Base-by-base conservation (phyloP, 1,140 invertebrate genomes). In the Achatina immaculata region DNA sequence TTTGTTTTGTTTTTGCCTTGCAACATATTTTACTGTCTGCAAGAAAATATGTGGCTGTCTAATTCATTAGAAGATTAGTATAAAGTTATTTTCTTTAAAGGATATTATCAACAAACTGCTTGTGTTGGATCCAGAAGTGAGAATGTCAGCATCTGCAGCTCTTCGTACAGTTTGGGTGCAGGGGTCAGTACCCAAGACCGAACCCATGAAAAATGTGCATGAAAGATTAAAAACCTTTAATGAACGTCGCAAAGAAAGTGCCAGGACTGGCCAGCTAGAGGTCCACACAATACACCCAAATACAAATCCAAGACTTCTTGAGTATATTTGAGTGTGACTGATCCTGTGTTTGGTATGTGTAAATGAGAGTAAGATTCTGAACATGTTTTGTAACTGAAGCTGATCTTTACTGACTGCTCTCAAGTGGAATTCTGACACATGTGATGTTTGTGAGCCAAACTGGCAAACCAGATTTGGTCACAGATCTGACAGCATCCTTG, bases 261-360 rank as follows among this genome's bases (percentile, higher is more conserved):
- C 28, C 9, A 31, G 9, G 16, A 62, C n/a, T 6, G 28, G 28
- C n/a, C 58, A 28, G 28, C 58, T 62, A 2, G 58, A 62, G 11
- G 58, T 62, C 4, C 58, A 62, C 16, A 62, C 58, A 62, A 62
- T 62, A 31, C 58, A 62, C 58, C 58, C 58, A 62, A 62, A 62
- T 62, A 62, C 58, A 34, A 62, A 62, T 28, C 58, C 58, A 2
- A 62, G 58, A 62, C 31, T 62, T 62, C 21, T 62, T n/a, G 4
- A 31, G 9, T 62, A 16, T 31, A 0, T 31, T 16, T 62, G 58
- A 58, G 24, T 24, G 11, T 14, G 21, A 31, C 58, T 62, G n/a
- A n/a, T n/a, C n/a, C n/a, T n/a, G n/a, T n/a, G n/a, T n/a, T n/a
- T n/a, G n/a, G n/a, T n/a, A n/a, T n/a, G n/a, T n/a, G n/a, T 62